Percentiles rank a stretch among this genome's conserved stretches.
phyloP scores from a whole-genome alignment of 2,888 invertebrate species.

The Neoaliturus tenellus region DNA sequence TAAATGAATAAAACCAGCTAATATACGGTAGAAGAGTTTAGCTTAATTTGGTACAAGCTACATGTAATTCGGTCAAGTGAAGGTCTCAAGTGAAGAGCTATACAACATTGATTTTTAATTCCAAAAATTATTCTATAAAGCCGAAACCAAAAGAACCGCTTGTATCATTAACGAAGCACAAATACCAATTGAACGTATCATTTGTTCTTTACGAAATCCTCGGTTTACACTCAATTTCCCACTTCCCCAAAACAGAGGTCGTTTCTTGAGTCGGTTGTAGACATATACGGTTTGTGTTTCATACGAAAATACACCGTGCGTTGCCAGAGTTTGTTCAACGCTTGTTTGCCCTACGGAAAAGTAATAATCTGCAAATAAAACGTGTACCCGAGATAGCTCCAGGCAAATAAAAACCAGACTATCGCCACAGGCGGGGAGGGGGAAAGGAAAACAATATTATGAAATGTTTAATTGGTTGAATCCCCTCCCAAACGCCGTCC shows the following conservation, averaged over 20 bases:
- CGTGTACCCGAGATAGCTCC: constrained; percentile 21
- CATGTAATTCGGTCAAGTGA: no score
- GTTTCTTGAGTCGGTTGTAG: no score
- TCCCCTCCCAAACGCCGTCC: constrained; percentile 10
- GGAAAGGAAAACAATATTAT: constrained; percentile 33
- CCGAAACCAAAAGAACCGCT: no score
- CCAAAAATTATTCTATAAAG: no score
- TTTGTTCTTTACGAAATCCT: background rate
- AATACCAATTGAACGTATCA: background rate
- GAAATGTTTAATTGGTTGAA: constrained; percentile 50
- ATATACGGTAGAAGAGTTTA: no score
- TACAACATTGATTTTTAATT: no score
- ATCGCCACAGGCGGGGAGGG: background rate
- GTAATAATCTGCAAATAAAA: constrained; percentile 47
- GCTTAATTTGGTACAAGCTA: no score
- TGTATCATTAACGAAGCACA: background rate
- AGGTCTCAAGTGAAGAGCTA: no score
- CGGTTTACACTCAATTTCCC: background rate
- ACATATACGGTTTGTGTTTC: no score
- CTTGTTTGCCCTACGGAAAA: background rate
- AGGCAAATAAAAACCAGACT: constrained; percentile 29
- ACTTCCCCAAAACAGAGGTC: background rate
- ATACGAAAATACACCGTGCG: background rate
- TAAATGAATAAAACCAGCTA: no score
- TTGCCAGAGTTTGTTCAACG: background rate